A percentile compares a stretch with the other conserved stretches of the same genome.
Conservation (phyloP, 2,888 invertebrate genomes). For the Physocephala rufipes region DNA sequence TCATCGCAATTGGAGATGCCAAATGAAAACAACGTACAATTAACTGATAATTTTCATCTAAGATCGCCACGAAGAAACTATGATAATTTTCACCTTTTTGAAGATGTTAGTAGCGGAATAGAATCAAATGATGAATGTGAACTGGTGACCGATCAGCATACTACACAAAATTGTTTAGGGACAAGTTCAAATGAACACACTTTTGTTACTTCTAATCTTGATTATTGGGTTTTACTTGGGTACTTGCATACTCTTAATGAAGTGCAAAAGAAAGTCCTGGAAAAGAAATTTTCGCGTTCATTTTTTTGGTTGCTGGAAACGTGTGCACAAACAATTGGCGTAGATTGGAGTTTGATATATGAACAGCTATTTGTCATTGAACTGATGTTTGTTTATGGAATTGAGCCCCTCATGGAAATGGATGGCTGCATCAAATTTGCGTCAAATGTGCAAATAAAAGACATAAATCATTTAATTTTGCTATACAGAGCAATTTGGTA, state of each 20-base stretch:
- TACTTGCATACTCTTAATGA: constrained; percentile 41
- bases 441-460: constrained; percentile 50
- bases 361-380: constrained; percentile 61
- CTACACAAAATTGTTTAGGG: neutral
- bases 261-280: constrained; percentile 49
- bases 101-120: constrained; percentile 48
- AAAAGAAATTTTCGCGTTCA: constrained; percentile 55
- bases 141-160: constrained; percentile 1
- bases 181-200: constrained; percentile 21
- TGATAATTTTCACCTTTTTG: constrained; percentile 47
- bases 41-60: constrained; percentile 47
- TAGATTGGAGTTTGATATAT: constrained; percentile 56
- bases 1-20: constrained; percentile 52
- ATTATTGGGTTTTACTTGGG: constrained; percentile 62
- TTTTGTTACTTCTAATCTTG: constrained; percentile 58
- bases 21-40: constrained; percentile 56
- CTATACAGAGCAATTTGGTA: constrained; percentile 54
- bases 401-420: constrained; percentile 54
- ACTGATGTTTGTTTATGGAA: constrained; percentile 57
- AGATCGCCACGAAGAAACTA: constrained; percentile 52
- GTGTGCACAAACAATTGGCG: constrained; percentile 58
- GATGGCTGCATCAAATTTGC: constrained; percentile 50
- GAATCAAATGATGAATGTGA: constrained; percentile 2
- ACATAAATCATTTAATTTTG: constrained; percentile 50
- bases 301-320: constrained; percentile 63